These are phyloP conservation scores for Chrysomallon squamiferum DNA, from an alignment of 1,140 invertebrate species.

Conservation along the genomic window DNA sequence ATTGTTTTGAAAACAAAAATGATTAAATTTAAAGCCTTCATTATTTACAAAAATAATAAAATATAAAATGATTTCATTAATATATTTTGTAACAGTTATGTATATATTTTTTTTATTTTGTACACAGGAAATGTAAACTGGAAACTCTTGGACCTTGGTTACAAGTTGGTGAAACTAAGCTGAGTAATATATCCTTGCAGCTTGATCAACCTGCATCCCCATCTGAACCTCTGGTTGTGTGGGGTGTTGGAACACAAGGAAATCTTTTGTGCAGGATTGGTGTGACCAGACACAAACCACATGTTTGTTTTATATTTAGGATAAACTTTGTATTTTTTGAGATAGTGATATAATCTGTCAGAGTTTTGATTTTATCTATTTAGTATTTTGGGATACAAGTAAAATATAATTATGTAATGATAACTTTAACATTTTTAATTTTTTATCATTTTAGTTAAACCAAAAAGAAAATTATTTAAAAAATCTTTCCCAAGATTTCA, in stretches of 20 bases:
- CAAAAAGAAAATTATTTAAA: no score
- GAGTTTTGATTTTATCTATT: background rate
- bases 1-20: no score
- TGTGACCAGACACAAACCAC: slow-evolving; percentile 74
- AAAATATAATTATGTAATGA: background rate
- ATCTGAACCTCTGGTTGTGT: slow-evolving; percentile 68
- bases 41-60: no score
- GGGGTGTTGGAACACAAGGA: slow-evolving; percentile 83
- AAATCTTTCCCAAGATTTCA: no score
- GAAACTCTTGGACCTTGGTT: slow-evolving; percentile 87
- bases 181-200: slow-evolving; percentile 81
- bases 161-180: slow-evolving; percentile 81
- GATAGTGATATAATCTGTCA: no score
- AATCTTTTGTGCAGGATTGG: slow-evolving; percentile 81
- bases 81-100: no score
- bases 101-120: no score
- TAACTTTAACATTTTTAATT: background rate
- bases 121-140: slow-evolving; percentile 80
- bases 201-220: slow-evolving; percentile 70
- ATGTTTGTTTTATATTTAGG: slow-evolving; percentile 64
- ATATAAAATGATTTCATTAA: no score
- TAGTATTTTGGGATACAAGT: background rate
- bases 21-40: no score
- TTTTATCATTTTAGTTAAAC: no score
- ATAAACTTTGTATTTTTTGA: no score